These are phyloP conservation scores for Argya squamiceps DNA, from an alignment of 2,797 vertebrate genomes.

Conservation along the genomic window DNA sequence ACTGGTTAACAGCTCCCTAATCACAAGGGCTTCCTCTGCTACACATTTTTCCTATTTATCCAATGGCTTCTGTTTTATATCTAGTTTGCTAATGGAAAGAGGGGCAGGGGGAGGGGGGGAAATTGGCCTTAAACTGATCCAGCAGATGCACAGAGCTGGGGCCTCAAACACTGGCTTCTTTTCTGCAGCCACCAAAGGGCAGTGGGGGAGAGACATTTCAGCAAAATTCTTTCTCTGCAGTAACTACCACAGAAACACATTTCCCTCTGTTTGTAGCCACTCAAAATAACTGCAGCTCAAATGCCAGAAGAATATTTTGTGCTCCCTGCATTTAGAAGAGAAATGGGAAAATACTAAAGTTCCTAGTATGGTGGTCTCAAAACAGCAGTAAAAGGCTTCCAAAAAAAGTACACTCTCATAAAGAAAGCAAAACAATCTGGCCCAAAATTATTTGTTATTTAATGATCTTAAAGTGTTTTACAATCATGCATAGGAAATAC, in stretches of 20 bases:
- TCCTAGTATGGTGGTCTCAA: constrained; percentile 19
- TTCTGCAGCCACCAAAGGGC: constrained; percentile 59
- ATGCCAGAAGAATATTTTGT: constrained; percentile 58
- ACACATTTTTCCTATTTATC: constrained; percentile 74
- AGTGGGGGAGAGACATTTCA: constrained; percentile 54
- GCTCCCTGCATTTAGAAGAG: constrained; percentile 14
- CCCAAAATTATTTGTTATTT: constrained; percentile 17
- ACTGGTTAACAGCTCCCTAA: constrained; percentile 73
- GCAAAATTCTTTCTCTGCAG: constrained; percentile 58
- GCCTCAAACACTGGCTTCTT: constrained; percentile 66
- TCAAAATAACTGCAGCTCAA: constrained; percentile 55
- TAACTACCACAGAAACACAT: constrained; percentile 63
- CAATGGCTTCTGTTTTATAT: constrained; percentile 74
- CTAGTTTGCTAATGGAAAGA: constrained; percentile 71
- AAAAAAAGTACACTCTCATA: background rate
- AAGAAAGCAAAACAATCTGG: background rate
- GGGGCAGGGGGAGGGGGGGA: background rate
- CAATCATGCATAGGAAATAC: background rate
- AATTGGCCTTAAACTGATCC: constrained; percentile 66
- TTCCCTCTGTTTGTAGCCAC: constrained; percentile 50
- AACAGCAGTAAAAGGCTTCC: background rate
- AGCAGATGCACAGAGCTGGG: constrained; percentile 62
- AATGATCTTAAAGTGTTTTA: background rate
- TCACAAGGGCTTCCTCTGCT: constrained; percentile 70
- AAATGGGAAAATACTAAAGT: constrained; percentile 38